A percentile compares a stretch with the other conserved stretches of the same genome.
These are phyloP conservation scores for Carterocephalus palaemon DNA, from an alignment of 2,888 invertebrate species.

Conservation along the genomic window DNA sequence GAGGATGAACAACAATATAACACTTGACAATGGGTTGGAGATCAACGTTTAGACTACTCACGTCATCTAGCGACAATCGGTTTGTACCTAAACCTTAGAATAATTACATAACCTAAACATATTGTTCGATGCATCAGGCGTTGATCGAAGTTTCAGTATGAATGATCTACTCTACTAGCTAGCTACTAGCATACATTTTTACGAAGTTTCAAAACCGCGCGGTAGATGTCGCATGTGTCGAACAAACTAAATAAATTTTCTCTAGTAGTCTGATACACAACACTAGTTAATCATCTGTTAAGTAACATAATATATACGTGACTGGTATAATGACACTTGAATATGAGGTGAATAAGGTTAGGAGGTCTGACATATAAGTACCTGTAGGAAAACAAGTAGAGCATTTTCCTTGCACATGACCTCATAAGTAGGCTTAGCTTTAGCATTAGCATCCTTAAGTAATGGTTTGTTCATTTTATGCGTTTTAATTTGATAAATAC, in stretches of 20 bases:
- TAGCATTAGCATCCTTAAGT: too few species aligned
- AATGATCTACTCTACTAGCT: slow-evolving; percentile 7
- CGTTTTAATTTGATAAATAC: too few species aligned
- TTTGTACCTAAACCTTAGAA: not conserved
- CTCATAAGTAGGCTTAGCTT: slow-evolving; percentile 3
- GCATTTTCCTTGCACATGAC: slow-evolving; percentile 11
- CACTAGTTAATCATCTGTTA: slow-evolving; percentile 1
- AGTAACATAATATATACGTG: slow-evolving; percentile 10
- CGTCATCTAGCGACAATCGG: slow-evolving; percentile 14
- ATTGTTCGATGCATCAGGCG: not conserved
- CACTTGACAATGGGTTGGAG: too few species aligned
- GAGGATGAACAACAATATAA: too few species aligned
- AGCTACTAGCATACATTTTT: too few species aligned
- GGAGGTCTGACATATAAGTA: slow-evolving; percentile 7
- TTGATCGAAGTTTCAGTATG: slow-evolving; percentile 1
- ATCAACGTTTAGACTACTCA: not conserved
- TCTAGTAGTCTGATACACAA: slow-evolving; percentile 1
- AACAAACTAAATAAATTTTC: not conserved
- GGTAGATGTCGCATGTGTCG: slow-evolving; percentile 9
- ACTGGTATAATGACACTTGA: slow-evolving; percentile 17
- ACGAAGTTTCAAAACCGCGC: not conserved
- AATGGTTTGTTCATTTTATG: too few species aligned
- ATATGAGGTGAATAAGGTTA: slow-evolving; percentile 14
- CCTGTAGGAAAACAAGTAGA: slow-evolving; percentile 11
- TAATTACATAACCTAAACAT: not conserved